phyloP scores from a whole-genome alignment of 2,797 vertebrate species.

The Fistularia commersonii region DNA sequence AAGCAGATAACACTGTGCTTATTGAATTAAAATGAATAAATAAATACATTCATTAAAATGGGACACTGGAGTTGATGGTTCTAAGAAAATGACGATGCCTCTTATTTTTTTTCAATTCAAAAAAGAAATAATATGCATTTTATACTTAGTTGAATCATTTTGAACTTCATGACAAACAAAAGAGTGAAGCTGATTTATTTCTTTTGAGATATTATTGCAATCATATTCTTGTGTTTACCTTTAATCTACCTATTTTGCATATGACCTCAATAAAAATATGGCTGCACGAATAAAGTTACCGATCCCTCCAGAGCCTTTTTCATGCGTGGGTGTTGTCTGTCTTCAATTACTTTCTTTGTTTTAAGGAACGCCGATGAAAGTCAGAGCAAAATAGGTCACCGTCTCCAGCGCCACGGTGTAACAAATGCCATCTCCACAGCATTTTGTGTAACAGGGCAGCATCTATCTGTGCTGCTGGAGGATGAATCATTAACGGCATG shows the following conservation, averaged over 20 bases:
- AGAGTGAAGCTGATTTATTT: conserved; percentile 1
- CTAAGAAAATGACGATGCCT: no score
- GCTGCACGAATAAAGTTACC: conserved; percentile 30
- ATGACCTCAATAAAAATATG: conserved; percentile 47
- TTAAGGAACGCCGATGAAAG: conserved; percentile 41
- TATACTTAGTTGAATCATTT: no score
- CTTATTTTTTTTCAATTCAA: no score
- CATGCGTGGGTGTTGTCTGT: conserved; percentile 30
- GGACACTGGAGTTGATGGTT: no score
- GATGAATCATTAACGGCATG: conserved; percentile 46
- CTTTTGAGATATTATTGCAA: conserved; percentile 12
- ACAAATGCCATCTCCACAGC: conserved; percentile 48
- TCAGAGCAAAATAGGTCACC: conserved; percentile 64
- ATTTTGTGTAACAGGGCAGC: conserved; percentile 59
- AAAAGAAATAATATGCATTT: no score
- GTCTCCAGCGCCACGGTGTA: conserved; percentile 38
- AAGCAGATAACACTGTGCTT: no score
- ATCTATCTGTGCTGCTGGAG: conserved; percentile 29
- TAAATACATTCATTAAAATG: no score
- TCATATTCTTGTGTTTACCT: conserved; percentile 18
- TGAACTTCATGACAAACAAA: no score
- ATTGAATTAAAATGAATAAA: no score
- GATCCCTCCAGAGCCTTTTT: conserved; percentile 33
- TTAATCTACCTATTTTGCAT: conserved; percentile 46
- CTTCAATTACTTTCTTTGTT: conserved; percentile 36